Evolutionary conservation across 2,113 vertebrate species (phyloP), one percentile per base, ranked within the genome.

Genomic region (Larimichthys polyactis): DNA sequence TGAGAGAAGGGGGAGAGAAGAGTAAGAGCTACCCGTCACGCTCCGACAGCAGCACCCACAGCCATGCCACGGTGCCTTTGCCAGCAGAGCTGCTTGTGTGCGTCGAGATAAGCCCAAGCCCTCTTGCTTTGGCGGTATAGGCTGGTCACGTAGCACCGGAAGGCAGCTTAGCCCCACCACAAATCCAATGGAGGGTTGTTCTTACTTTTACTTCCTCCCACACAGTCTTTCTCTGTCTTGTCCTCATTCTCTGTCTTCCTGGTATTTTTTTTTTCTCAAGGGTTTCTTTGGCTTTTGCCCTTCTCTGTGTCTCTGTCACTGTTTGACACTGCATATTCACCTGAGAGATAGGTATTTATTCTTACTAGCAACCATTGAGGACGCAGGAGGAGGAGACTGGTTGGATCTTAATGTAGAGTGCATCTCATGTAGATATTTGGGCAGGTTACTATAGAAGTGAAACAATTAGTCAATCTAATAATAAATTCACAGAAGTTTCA

Each of bases 71-170:
- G 68, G 54, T 66, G 83, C 85, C 49, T 74, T 52, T 83, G 90
- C 93, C 93, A 92, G 90, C 79, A 63, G 89, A 83, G 89, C 90
- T 82, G 90, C 89, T 89, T 91, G 91, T 94, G 92, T 86, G 89
- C 10, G 24, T 77, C 20, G 82, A 93, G 92, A 93, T 93, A 93
- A 94, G 88, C 82, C 79, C 32, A n/a, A 83, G 79, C 86, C 83
- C 80, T 49, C 87, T 86, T 71, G 86, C 87, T 77, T 89, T 83
- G 91, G 89, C 58, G 63, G 78, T 57, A 66, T 43, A 55, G 86
- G 84, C 89, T 67, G 81, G 83, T 90, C 86, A 89, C 85, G 62
- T 85, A 89, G 88, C 88, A 88, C 81, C 88, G 81, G 81, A 80
- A 90, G 83, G 89, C 87, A 87, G 90, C 90, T 90, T 87, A 87